These are phyloP conservation scores for Drosophila kambysellisi DNA, from an alignment of 2,888 invertebrate species.

Conservation along the genomic window DNA sequence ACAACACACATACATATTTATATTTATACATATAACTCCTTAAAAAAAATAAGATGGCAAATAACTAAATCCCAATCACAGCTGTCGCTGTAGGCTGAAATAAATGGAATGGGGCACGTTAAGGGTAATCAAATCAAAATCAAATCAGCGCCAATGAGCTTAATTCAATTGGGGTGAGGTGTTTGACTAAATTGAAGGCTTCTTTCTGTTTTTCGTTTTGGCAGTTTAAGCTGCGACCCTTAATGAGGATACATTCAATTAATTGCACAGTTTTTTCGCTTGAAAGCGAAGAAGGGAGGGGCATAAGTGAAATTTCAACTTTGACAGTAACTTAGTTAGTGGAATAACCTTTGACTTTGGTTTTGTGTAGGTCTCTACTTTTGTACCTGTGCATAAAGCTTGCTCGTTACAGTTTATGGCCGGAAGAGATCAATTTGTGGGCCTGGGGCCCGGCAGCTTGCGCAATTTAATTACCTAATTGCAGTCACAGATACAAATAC, in stretches of 20 bases:
- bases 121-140: slow-evolving; percentile 48
- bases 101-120: background rate
- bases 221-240: background rate
- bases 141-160: slow-evolving; percentile 46
- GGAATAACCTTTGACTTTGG: background rate
- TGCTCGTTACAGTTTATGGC: slow-evolving; percentile 18
- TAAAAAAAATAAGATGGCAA: background rate
- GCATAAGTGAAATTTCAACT: slow-evolving; percentile 4
- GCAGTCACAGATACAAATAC: slow-evolving; percentile 38
- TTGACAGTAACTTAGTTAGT: slow-evolving; percentile 12
- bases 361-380: slow-evolving; percentile 28
- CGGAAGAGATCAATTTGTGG: slow-evolving; percentile 62
- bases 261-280: slow-evolving; percentile 14
- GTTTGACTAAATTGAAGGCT: slow-evolving; percentile 8
- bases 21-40: background rate
- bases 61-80: slow-evolving; percentile 1
- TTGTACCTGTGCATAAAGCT: slow-evolving; percentile 23
- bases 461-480: slow-evolving; percentile 65
- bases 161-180: slow-evolving; percentile 21
- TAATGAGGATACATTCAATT: slow-evolving; percentile 56
- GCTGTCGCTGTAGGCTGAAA: slow-evolving; percentile 19
- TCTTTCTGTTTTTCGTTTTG: slow-evolving; percentile 1
- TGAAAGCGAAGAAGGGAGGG: background rate
- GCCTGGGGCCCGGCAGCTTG: slow-evolving; percentile 55
- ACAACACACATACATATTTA: background rate